Evolutionary conservation across 2,797 vertebrate genomes (phyloP), one percentile per base, ranked within the genome.

Genomic region (Acrossocheilus wenchowensis): DNA sequence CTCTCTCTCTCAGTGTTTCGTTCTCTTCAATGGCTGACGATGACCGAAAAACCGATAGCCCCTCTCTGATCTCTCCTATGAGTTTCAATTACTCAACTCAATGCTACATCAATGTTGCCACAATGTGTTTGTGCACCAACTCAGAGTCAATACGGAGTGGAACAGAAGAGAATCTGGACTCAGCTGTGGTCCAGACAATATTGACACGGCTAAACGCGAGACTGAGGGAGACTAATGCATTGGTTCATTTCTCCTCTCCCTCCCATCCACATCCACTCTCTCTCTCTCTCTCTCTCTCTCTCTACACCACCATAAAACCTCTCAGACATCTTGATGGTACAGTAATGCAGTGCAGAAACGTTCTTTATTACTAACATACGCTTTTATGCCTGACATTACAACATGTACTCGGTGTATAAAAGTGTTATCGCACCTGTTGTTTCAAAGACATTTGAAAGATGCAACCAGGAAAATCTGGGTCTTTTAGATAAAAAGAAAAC

Each of bases 181-280:
- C 81, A 83, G 86, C 84, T 69, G 74, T 71, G 75, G 86, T 85
- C 83, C 90, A 92, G 90, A 90, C 91, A 83, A 87, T 91, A 92
- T 90, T 84, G 91, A 92, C 90, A 91, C 5, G 75, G 77, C 81
- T 85, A 87, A 92, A 88, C 39, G 72, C 19, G 15, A 82, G 81
- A 64, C 36, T 68, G 74, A 84, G 77, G 26, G 77, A 84, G 84
- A 89, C 78, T 89, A 86, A 92, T 90, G 89, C 80, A 86, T 80
- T 73, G 82, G 14, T 26, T 82, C 54, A 14, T 64, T 81, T 73
- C 81, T 87, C 73, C 48, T 39, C n/a, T 82, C 48, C n/a, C 23
- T 43, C 39, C 57, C 39, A 0, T 74, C 23, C 11, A 6, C 26
- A 60, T 34, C 3, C 30, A n/a, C 11, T 73, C 71, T 43, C 34